Conservation (phyloP, 2,113 vertebrate genomes). For the Fregata magnificens region DNA sequence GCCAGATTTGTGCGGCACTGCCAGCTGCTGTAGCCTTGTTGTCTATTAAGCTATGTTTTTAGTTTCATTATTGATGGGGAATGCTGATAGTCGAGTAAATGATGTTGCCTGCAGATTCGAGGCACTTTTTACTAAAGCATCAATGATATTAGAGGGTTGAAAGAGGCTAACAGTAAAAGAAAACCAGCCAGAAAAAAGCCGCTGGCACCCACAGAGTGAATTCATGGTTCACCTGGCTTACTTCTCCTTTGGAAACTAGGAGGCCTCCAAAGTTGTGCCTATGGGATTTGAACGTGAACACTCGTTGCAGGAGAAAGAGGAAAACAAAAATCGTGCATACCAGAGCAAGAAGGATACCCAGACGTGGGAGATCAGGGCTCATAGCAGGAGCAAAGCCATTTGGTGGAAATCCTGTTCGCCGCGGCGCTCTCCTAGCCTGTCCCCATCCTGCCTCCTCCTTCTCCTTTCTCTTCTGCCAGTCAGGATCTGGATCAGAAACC, state of each 20-base stretch:
- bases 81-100: background rate
- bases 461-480: background rate
- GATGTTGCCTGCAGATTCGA: background rate
- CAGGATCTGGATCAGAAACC: background rate
- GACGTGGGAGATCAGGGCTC: background rate
- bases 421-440: background rate
- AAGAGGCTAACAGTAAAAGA: background rate
- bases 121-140: background rate
- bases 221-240: background rate
- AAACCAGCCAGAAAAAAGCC: background rate
- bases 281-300: background rate
- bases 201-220: background rate
- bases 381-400: background rate
- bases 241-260: background rate
- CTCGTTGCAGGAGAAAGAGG: background rate
- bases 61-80: slow-evolving; percentile 50
- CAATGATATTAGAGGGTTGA: background rate
- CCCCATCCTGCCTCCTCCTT: background rate
- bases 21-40: slow-evolving; percentile 57
- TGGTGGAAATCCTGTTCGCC: background rate
- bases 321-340: background rate
- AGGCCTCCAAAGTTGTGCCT: background rate
- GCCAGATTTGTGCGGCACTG: slow-evolving; percentile 36
- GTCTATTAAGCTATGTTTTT: slow-evolving; percentile 49
- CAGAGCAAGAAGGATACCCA: background rate